phyloP scores from a whole-genome alignment of 2,888 invertebrate genomes.

The Trachelus stipa region DNA sequence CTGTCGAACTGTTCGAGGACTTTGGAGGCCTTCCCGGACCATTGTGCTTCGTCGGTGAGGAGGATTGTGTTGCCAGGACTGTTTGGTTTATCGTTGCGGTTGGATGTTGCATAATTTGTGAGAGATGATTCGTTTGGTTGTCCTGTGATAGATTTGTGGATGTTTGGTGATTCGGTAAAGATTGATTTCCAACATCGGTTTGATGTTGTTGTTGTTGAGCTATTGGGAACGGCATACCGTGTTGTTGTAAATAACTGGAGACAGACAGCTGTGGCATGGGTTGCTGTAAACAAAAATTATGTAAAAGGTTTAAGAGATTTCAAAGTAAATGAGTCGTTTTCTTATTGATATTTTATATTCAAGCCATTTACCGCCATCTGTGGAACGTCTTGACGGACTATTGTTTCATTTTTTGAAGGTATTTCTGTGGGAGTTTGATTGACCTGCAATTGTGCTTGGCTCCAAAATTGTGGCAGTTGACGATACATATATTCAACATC shows the following conservation, averaged over 20 bases:
- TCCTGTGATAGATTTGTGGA: slow-evolving; percentile 27
- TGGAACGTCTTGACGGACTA: slow-evolving; percentile 46
- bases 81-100: slow-evolving; percentile 29
- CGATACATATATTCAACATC: slow-evolving; percentile 61
- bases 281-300: slow-evolving; percentile 33
- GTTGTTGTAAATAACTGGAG: slow-evolving; percentile 43
- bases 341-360: neutral
- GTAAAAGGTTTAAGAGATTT: neutral
- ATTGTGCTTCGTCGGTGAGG: slow-evolving; percentile 44
- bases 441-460: slow-evolving; percentile 53
- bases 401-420: slow-evolving; percentile 50
- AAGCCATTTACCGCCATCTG: slow-evolving; percentile 44
- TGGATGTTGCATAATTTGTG: slow-evolving; percentile 27
- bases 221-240: slow-evolving; percentile 35
- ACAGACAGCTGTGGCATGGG: slow-evolving; percentile 43
- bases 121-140: slow-evolving; percentile 27
- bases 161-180: slow-evolving; percentile 18
- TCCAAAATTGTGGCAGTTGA: slow-evolving; percentile 62
- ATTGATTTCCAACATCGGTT: slow-evolving; percentile 23
- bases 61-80: slow-evolving; percentile 14
- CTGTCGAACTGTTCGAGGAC: slow-evolving; percentile 27
- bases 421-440: slow-evolving; percentile 52
- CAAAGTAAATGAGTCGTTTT: neutral
- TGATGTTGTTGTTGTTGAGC: slow-evolving; percentile 22
- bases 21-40: slow-evolving; percentile 57